Conservation (phyloP, 2,888 invertebrate genomes). For the Dasypolia templi region DNA sequence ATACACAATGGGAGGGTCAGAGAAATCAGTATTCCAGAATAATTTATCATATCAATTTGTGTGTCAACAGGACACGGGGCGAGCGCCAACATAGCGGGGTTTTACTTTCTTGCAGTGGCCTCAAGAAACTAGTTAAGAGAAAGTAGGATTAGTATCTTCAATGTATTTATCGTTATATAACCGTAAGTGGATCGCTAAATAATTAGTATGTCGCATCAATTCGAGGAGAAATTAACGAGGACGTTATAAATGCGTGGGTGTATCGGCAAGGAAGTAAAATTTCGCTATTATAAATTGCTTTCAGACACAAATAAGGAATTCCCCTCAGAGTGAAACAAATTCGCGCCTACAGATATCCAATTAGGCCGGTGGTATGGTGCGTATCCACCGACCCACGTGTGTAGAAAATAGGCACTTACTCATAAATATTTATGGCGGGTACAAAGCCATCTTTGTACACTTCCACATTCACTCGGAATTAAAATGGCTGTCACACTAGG, state of each 20-base stretch:
- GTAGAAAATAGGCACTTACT: constrained; percentile 87
- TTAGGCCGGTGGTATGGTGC: constrained; percentile 87
- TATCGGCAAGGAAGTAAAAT: constrained; percentile 61
- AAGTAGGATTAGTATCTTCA: constrained; percentile 88
- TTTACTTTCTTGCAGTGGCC: constrained; percentile 90
- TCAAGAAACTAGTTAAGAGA: constrained; percentile 89
- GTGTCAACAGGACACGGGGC: constrained; percentile 89
- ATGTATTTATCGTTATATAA: constrained; percentile 85
- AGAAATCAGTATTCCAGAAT: constrained; percentile 81
- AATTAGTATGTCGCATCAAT: constrained; percentile 60
- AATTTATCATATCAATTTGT: constrained; percentile 86
- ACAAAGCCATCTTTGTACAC: constrained; percentile 88
- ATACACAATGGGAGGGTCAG: constrained; percentile 48
- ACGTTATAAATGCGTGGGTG: constrained; percentile 55
- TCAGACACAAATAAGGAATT: constrained; percentile 75
- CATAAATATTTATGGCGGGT: constrained; percentile 88
- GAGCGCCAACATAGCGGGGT: constrained; percentile 88
- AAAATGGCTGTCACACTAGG: constrained; percentile 89
- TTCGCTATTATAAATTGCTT: constrained; percentile 73
- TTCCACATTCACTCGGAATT: constrained; percentile 88
- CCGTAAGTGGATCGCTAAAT: constrained; percentile 66
- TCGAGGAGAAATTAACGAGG: constrained; percentile 58
- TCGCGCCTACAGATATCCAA: constrained; percentile 86
- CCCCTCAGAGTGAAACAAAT: constrained; percentile 83
- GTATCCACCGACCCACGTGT: constrained; percentile 88